Base-by-base conservation (phyloP, 2,888 invertebrate genomes). In the Tipula unca region DNA sequence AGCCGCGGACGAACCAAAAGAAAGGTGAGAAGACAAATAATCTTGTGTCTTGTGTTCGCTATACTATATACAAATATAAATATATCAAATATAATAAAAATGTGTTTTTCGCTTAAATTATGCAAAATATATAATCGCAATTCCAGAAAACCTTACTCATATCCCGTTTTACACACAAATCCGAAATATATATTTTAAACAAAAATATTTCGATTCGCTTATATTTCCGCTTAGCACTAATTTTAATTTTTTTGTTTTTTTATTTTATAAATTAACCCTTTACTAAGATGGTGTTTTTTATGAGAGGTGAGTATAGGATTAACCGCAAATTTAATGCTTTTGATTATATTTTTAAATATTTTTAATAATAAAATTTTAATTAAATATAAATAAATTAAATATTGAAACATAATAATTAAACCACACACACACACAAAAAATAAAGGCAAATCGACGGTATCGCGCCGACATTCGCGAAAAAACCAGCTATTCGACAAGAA, bases 391-490 rank as follows among this genome's bases (percentile, higher is more conserved):
- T 13, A 3, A 84, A 85, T 10, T 54, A 42, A 84, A 85, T 82
- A n/a, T 85, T 84, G 3, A 36, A 36, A 36, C 29, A 36, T 6
- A 36, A 84, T 84, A 36, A 36, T 84, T 69, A 86, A 35, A 84
- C 10, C n/a, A 17, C 69, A 88, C 89, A 89, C n/a, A n/a, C n/a
- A n/a, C n/a, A n/a, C n/a, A n/a, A n/a, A 91, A 32, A 13, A 32
- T 85, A 10, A 69, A 85, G 98, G 94, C 97, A 98, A 97, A 96
- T 97, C 93, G 98, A 98, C 93, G 98, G 98, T 90, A 95, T 97
- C 92, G 98, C 98, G 92, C 98, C 98, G 90, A 98, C 98, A 90
- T 99, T 99, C 93, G 96, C 97, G 92, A 97, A 98, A 93, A 98
- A 98, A 92, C 98, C 98, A 87, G 95, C 97, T 89, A 99, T 99